These are phyloP conservation scores for Drepana falcataria DNA, from an alignment of 2,888 invertebrate genomes.

Conservation along the genomic window DNA sequence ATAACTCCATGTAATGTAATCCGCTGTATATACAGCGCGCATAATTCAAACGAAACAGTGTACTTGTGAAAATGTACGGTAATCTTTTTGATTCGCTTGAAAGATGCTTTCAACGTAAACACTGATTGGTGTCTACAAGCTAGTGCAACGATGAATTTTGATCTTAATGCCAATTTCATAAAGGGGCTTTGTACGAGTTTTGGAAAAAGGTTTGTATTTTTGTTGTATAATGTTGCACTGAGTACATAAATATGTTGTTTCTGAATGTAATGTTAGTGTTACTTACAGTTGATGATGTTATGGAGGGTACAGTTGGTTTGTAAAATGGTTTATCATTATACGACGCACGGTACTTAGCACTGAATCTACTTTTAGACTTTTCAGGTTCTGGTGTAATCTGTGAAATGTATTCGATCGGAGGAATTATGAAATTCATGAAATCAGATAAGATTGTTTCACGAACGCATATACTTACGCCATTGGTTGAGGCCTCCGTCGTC, in stretches of 20 bases:
- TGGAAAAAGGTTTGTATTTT: slow-evolving; percentile 7
- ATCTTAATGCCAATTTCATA: slow-evolving; percentile 65
- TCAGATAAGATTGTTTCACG: background rate
- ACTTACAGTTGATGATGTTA: slow-evolving; percentile 77
- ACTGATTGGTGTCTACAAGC: background rate
- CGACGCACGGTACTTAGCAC: slow-evolving; percentile 79
- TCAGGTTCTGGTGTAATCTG: slow-evolving; percentile 67
- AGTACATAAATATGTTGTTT: slow-evolving; percentile 11
- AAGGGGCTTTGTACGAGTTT: slow-evolving; percentile 64
- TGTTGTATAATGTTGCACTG: slow-evolving; percentile 18
- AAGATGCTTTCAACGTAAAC: background rate
- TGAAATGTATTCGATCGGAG: slow-evolving; percentile 24
- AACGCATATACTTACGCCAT: slow-evolving; percentile 58
- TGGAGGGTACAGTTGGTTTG: slow-evolving; percentile 80
- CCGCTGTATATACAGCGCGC: background rate
- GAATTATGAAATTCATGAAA: background rate
- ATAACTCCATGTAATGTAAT: slow-evolving; percentile 7
- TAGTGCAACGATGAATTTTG: slow-evolving; percentile 23
- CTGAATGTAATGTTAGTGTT: slow-evolving; percentile 27
- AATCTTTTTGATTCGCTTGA: background rate
- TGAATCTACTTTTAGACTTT: slow-evolving; percentile 75
- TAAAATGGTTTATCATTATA: slow-evolving; percentile 78
- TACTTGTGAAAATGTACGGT: background rate
- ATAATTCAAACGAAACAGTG: slow-evolving; percentile 5
- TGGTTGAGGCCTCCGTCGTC: slow-evolving; percentile 60